Base-by-base conservation (phyloP, 2,888 invertebrate genomes). In the Neria commutata region DNA sequence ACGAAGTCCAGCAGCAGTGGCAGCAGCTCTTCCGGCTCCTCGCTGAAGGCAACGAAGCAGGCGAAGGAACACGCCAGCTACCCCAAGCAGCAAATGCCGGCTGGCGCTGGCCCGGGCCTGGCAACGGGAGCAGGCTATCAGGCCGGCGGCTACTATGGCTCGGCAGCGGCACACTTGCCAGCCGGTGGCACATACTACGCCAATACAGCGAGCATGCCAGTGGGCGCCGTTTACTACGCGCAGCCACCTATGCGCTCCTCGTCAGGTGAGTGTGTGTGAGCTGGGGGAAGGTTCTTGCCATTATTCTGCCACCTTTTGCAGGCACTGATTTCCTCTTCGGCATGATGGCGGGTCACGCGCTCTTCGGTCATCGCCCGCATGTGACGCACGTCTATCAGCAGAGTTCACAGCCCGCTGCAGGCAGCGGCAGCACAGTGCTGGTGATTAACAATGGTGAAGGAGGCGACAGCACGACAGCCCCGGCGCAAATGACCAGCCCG, bases 231-330 rank as follows among this genome's bases (percentile, higher is more conserved):
- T 2, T 77, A 72, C 56, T 73, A 78, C 49, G 68, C 77, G 14
- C 77, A 75, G 56, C 63, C 74, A 0, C 72, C 70, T 1, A 72
- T 74, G 17, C 61, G 60, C 24, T 67, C 72, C 25, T 61, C 62
- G 14, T 68, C 71, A 52, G 78, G 80, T 80, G 54, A 68, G 71
- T 67, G n/a, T n/a, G n/a, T n/a, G n/a, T n/a, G n/a, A n/a, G n/a
- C n/a, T n/a, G n/a, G n/a, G n/a, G n/a, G n/a, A n/a, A n/a, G n/a
- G n/a, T n/a, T n/a, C n/a, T n/a, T n/a, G n/a, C n/a, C n/a, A n/a
- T n/a, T n/a, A n/a, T n/a, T n/a, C n/a, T n/a, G n/a, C n/a, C n/a
- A n/a, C 21, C 10, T 17, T 46, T 40, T 46, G 16, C 25, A 68
- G 69, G 63, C 2, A 46, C 60, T 10, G 62, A 67, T 17, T 72